Base-by-base conservation (phyloP, 1,140 invertebrate species). In the Aphelinus atriplicis region DNA sequence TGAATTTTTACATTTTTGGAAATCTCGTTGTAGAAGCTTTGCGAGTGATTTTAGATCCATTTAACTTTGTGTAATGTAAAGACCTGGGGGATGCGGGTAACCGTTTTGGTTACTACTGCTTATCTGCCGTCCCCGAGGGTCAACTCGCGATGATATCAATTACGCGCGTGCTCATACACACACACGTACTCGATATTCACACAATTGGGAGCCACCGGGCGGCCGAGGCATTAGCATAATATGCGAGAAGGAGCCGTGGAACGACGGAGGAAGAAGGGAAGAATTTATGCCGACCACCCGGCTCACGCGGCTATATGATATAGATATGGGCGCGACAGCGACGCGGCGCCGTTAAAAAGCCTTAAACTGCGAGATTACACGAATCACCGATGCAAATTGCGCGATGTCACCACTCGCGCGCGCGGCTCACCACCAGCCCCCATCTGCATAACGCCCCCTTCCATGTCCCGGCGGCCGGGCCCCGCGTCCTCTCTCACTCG, bases 371-470 rank as follows among this genome's bases (percentile, higher is more conserved):
- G 62, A 70, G 68, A 77, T 77, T 77, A 75, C 72, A 65, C 45
- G 72, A 75, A 77, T 77, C 72, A 71, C 7, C 9, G 51, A 77
- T 74, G 76, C 71, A 70, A 77, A 77, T 77, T 69, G 43, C 26
- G 26, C 55, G 5, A 43, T 74, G 76, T 74, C 76, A 75, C 67
- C 76, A 26, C 26, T 26, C 26, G 26, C 26, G 26, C 26, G 50
- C 55, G 50, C 46, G 0, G 43, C 48, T 51, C 4, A 48, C 48
- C 62, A 48, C 3, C n/a, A 45, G n/a, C 48, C 10, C 10, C 5
- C 26, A n/a, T 64, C 9, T 26, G 2, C 51, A 6, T 42, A 50
- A 26, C 26, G 26, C 26, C 26, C 26, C 26, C 26, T 26, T 26
- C 26, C 26, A 26, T 26, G 26, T 26, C 26, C 26, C 26, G 26